Evolutionary conservation across 2,113 vertebrate species (phyloP), one percentile per base, ranked within the genome.

Genomic region (Progne subis): DNA sequence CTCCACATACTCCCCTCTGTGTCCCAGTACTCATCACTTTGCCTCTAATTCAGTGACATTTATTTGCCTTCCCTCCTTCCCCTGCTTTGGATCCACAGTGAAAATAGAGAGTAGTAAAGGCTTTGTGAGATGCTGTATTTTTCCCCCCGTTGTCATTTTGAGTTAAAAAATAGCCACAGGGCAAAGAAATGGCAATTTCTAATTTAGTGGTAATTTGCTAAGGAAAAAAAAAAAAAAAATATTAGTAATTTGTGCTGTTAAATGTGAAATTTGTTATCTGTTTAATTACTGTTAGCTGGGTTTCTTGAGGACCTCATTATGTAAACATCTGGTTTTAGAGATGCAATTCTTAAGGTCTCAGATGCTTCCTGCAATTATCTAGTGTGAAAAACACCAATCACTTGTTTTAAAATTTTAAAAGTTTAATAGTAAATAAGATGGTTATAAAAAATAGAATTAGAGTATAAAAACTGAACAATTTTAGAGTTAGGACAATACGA

Each of bases 251-350:
- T 32, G 43, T 83, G 32, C 34, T 88, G 23, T 75, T 90, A 84
- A 84, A 90, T 34, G 60, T 90, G 90, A 82, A 86, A 80, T 71
- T 86, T 88, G 32, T 76, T 90, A 64, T 68, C 83, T 86, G 63
- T 72, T 86, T 92, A 91, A 91, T 86, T 92, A 86, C 83, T 83
- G 25, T 55, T 80, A 72, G 63, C 76, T 89, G 72, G 55, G 7
- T 65, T 93, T 91, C 88, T 74, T 12, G 21, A 70, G 67, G 52
- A 74, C 74, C 69, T 93, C 64, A 70, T 93, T 89, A 96, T 61
- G 72, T 69, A 67, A 91, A 63, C 50, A 87, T 84, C 82, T 95
- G 90, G 64, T n/a, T 90, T 84, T 72, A 63, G 53, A 78, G 60
- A 84, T 84, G 81, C 65, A 23, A 28, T 87, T 92, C 84, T 60